Conservation (phyloP, 2,888 invertebrate species). For the Notodonta dromedarius region DNA sequence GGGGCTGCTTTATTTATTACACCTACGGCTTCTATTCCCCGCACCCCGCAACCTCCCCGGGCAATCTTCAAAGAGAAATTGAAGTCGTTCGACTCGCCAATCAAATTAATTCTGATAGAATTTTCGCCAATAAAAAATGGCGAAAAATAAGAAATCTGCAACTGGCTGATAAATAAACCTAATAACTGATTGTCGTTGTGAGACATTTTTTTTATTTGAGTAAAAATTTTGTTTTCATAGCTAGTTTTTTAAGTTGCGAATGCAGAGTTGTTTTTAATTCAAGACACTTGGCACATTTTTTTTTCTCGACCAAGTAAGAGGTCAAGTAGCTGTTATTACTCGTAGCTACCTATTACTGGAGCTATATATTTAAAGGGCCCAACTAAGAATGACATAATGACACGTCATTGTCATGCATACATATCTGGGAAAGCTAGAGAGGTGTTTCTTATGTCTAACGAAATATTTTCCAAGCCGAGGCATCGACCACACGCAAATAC, state of each 20-base stretch:
- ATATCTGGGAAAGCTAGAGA: too few relatives aligned
- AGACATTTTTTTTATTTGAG: conserved; percentile 8
- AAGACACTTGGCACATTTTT: conserved; percentile 12
- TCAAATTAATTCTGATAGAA: conserved; percentile 11
- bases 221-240: conserved; percentile 9
- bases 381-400: too few relatives aligned
- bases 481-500: neutral
- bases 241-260: conserved; percentile 18
- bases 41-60: neutral
- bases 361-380: too few relatives aligned
- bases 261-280: conserved; percentile 30
- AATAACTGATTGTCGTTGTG: conserved; percentile 26
- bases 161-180: conserved; percentile 23
- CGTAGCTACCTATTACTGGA: conserved; percentile 50
- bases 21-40: neutral
- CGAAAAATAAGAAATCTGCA: conserved; percentile 20
- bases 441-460: too few relatives aligned
- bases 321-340: conserved; percentile 40
- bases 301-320: neutral
- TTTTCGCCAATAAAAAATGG: conserved; percentile 13
- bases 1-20: neutral
- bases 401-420: too few relatives aligned
- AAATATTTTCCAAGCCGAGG: conserved; percentile 2
- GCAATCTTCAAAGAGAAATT: conserved; percentile 1
- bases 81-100: conserved; percentile 5